A percentile compares a stretch with the other conserved stretches of the same genome.
Conservation (phyloP, 2,113 vertebrate genomes). For the Stegostoma tigrinum region DNA sequence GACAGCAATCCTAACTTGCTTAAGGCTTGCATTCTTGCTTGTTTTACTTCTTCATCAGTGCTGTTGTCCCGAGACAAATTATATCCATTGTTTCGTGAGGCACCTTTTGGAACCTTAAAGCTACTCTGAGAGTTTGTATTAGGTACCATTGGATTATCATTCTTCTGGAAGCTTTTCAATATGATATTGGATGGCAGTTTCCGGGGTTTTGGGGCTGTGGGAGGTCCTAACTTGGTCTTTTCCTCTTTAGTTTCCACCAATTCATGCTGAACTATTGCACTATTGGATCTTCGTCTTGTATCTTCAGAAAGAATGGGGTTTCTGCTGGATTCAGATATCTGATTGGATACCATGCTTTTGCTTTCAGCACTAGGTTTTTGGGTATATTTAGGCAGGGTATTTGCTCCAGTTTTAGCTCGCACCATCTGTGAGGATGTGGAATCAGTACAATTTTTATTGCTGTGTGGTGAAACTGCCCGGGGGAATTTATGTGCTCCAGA, state of each 20-base stretch:
- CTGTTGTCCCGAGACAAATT: constrained; percentile 38
- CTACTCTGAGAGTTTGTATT: constrained; percentile 6
- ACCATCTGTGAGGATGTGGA: too few relatives aligned
- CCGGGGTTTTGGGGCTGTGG: constrained; percentile 68
- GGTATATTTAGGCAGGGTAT: neutral
- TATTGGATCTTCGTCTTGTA: neutral
- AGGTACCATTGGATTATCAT: constrained; percentile 36
- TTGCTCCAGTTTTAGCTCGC: neutral
- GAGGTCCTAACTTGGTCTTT: constrained; percentile 52
- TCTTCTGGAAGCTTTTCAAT: constrained; percentile 60
- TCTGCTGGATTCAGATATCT: neutral
- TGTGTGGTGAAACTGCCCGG: neutral
- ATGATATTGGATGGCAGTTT: constrained; percentile 59
- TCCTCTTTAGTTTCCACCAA: neutral
- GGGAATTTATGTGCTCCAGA: neutral
- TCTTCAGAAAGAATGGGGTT: neutral
- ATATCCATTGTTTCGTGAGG: fast-evolving
- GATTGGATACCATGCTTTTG: neutral
- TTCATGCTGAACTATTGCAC: neutral
- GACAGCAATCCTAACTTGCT: constrained; percentile 76
- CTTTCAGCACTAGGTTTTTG: neutral
- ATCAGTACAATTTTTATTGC: neutral
- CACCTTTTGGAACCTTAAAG: neutral
- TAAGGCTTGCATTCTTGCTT: constrained; percentile 68
- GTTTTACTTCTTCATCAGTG: constrained; percentile 51